Conservation (phyloP, 2,113 vertebrate genomes). For the Sialia sialis region DNA sequence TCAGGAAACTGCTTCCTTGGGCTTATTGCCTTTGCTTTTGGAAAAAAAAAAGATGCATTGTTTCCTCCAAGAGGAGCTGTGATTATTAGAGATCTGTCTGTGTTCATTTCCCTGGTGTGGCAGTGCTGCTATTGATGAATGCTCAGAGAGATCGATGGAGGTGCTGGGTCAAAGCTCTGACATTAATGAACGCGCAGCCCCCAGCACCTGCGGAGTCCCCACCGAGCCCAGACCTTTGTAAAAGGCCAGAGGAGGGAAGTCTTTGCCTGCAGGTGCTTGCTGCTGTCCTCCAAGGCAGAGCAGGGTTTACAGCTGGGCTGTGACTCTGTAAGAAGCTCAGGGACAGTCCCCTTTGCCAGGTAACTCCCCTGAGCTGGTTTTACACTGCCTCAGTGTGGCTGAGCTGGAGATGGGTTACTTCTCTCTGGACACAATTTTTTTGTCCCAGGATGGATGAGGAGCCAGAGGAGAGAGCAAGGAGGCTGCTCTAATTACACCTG, state of each 20-base stretch:
- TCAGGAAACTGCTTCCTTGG: not conserved
- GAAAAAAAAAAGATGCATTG: not conserved
- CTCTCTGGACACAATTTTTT: not conserved
- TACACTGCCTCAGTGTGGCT: not conserved
- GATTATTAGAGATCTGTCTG: not conserved
- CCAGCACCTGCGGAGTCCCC: not conserved
- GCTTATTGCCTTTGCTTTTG: not conserved
- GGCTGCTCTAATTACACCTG: not conserved
- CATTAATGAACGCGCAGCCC: not conserved
- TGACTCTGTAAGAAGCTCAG: fast-evolving
- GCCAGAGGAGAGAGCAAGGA: not conserved
- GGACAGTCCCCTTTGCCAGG: not conserved
- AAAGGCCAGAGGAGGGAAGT: not conserved
- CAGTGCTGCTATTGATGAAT: not conserved
- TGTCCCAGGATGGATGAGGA: not conserved
- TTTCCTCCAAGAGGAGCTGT: not conserved
- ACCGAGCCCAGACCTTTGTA: fast-evolving
- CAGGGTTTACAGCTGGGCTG: not conserved
- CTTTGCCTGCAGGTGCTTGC: not conserved
- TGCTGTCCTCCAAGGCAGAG: not conserved
- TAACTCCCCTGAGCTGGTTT: not conserved
- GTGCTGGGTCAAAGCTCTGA: not conserved
- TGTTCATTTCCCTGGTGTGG: not conserved
- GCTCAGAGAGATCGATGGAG: not conserved
- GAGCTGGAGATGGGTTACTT: not conserved